phyloP scores from a whole-genome alignment of 1,140 invertebrate species.

The Eueides isabella region DNA sequence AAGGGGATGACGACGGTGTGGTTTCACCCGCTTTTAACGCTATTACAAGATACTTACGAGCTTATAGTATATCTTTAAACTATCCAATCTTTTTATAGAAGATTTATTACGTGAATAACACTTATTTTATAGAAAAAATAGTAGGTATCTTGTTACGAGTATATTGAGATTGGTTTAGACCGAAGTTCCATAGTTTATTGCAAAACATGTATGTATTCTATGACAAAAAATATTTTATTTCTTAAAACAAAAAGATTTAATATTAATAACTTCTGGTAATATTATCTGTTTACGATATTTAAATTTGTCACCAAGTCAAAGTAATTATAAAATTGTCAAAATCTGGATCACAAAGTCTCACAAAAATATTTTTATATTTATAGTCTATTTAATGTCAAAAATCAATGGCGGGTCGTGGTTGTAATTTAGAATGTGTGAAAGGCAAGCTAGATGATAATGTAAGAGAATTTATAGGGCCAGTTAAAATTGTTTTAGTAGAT shows the following conservation, averaged over 20 bases:
- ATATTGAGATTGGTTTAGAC: neutral
- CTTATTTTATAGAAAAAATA: neutral
- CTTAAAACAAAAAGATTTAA: neutral
- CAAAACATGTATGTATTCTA: no score
- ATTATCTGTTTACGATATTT: neutral
- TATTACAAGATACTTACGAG: constrained; percentile 51
- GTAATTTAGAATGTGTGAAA: constrained; percentile 55
- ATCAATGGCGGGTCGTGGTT: constrained; percentile 37
- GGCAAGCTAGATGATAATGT: constrained; percentile 30
- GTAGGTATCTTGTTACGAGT: neutral
- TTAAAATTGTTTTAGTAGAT: constrained; percentile 65
- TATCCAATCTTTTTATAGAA: constrained; percentile 10
- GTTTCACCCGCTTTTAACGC: constrained; percentile 51
- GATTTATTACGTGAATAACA: neutral
- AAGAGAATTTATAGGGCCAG: constrained; percentile 61
- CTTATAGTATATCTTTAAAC: constrained; percentile 42
- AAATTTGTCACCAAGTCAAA: neutral
- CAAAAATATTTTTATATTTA: neutral
- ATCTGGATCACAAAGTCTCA: neutral
- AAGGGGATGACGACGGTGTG: constrained; percentile 44
- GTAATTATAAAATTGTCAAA: neutral
- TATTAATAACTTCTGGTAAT: neutral
- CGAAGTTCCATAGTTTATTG: neutral
- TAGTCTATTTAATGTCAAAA: neutral
- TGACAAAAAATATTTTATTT: no score